Percentiles rank a stretch among this genome's conserved stretches.
These are phyloP conservation scores for Philypnodon macrostomus DNA, from an alignment of 2,797 vertebrate species.

Conservation along the genomic window DNA sequence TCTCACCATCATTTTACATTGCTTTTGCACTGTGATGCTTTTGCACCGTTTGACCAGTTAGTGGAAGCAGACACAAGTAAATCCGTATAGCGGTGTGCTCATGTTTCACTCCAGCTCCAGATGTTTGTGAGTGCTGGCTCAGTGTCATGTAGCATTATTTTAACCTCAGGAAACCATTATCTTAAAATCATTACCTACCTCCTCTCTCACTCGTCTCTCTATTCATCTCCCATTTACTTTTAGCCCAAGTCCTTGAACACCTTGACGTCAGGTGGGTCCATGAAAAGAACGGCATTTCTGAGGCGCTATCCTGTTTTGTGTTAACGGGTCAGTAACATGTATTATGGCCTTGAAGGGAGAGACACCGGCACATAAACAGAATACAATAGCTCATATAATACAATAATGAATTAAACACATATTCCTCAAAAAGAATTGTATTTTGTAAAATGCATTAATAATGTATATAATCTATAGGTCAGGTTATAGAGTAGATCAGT, in stretches of 20 bases:
- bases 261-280: conserved; percentile 36
- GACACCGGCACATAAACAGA: neutral
- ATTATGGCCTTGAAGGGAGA: conserved; percentile 32
- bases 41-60: conserved; percentile 9
- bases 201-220: neutral
- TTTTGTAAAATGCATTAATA: too few relatives aligned
- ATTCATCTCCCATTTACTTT: conserved; percentile 40
- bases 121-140: too few relatives aligned
- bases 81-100: too few relatives aligned
- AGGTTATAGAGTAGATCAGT: too few relatives aligned
- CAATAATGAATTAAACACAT: too few relatives aligned
- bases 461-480: too few relatives aligned
- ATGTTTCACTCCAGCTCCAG: conserved; percentile 4
- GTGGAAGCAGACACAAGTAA: conserved; percentile 33
- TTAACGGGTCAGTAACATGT: conserved; percentile 21
- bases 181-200: conserved; percentile 15
- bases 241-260: conserved; percentile 51
- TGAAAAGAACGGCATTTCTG: conserved; percentile 23
- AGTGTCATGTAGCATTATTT: conserved; percentile 22
- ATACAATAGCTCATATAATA: too few relatives aligned
- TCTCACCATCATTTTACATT: too few relatives aligned
- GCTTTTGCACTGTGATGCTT: neutral
- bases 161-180: conserved; percentile 36
- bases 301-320: conserved; percentile 2
- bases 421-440: too few relatives aligned